phyloP scores from a whole-genome alignment of 2,797 vertebrate species.

The Delichon dasypus region DNA sequence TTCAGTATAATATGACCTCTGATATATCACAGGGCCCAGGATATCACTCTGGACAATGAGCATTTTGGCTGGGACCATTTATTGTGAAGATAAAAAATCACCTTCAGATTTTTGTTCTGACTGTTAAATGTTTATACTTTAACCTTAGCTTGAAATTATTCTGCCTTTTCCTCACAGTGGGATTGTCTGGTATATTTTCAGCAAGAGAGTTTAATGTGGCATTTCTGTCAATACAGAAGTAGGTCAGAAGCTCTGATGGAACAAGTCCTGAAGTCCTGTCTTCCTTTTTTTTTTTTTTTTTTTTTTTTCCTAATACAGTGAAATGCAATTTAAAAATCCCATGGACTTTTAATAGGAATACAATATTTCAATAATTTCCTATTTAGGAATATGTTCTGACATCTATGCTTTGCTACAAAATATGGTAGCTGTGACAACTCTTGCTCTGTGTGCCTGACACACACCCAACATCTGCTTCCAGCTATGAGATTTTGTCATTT shows the following conservation, averaged over 20 bases:
- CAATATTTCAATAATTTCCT: background rate
- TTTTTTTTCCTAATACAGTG: rapidly evolving
- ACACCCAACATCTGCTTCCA: background rate
- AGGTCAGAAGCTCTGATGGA: background rate
- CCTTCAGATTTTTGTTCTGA: background rate
- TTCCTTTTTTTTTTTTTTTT: background rate
- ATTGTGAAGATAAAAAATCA: background rate
- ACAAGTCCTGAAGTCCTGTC: background rate
- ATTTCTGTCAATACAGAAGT: background rate
- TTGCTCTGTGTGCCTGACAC: background rate
- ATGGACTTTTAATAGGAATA: background rate
- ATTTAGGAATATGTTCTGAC: background rate
- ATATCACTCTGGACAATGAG: rapidly evolving
- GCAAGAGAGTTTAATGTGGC: background rate
- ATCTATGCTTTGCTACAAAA: background rate
- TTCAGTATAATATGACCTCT: background rate
- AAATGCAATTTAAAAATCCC: background rate
- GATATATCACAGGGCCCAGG: too few relatives aligned
- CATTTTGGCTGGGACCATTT: rapidly evolving
- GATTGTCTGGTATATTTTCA: background rate
- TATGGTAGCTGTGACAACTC: background rate
- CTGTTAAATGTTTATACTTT: background rate
- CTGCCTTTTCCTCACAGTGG: background rate
- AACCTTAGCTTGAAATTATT: background rate
- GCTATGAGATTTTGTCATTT: background rate